Evolutionary conservation across 2,888 invertebrate genomes (phyloP).

Genomic region (Halictus ligatus): DNA sequence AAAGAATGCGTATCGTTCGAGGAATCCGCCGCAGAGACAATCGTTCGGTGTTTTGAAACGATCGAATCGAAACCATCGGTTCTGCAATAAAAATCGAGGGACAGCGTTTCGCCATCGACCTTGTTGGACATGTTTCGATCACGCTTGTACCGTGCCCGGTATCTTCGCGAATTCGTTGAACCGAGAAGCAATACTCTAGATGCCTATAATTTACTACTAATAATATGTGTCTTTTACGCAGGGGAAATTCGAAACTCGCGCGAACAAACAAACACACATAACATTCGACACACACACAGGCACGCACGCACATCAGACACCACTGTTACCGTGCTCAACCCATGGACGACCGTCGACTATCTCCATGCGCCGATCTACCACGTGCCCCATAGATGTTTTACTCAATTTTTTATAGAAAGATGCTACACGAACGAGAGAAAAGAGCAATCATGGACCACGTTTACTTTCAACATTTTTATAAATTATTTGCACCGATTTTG

Average conservation of each 20-base stretch:
- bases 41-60: neutral
- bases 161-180: constrained; percentile 71
- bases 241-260: neutral
- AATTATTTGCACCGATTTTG: neutral
- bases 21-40: neutral
- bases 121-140: constrained; percentile 26
- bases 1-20: neutral
- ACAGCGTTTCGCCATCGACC: constrained; percentile 25
- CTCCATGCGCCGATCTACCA: neutral
- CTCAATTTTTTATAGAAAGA: neutral
- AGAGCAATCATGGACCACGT: neutral
- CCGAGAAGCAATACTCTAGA: constrained; percentile 83
- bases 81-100: neutral
- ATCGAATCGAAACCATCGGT: neutral
- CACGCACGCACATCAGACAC: neutral
- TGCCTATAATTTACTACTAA: constrained; percentile 77
- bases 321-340: neutral
- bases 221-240: constrained; percentile 57
- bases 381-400: neutral
- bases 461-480: constrained; percentile 1
- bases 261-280: neutral
- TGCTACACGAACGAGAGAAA: neutral
- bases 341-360: constrained; percentile 4
- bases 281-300: neutral
- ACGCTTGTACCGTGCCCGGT: constrained; percentile 54